phyloP scores from a whole-genome alignment of 2,888 invertebrate genomes.

The Pomacea canaliculata region DNA sequence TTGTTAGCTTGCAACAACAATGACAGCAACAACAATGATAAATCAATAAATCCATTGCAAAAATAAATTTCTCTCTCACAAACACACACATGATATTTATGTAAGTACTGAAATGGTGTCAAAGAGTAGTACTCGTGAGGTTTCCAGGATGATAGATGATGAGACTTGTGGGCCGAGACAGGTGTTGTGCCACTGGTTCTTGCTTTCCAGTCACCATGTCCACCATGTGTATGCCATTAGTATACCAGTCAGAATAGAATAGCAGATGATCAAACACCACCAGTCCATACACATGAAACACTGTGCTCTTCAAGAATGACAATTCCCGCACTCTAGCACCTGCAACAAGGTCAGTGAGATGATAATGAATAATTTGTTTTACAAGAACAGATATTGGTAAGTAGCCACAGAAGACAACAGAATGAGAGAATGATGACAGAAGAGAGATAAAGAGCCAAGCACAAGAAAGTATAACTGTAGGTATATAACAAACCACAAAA shows the following conservation, averaged over 20 bases:
- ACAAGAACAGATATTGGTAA: background rate
- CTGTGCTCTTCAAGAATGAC: constrained; percentile 39
- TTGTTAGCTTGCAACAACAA: constrained; percentile 27
- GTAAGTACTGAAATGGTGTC: too few species aligned
- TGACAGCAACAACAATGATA: too few species aligned
- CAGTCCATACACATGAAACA: constrained; percentile 49
- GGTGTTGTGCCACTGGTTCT: constrained; percentile 41
- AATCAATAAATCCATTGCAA: too few species aligned
- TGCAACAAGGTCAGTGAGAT: background rate
- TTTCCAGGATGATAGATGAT: constrained; percentile 49
- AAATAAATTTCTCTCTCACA: too few species aligned
- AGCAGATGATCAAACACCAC: constrained; percentile 44
- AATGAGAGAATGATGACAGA: background rate
- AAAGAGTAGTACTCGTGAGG: constrained; percentile 36
- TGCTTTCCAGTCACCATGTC: constrained; percentile 47
- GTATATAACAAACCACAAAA: too few species aligned
- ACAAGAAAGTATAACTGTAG: too few species aligned
- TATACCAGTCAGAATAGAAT: constrained; percentile 53
- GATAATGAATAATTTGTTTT: background rate
- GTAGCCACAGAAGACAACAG: background rate
- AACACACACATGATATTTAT: too few species aligned
- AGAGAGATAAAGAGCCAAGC: too few species aligned
- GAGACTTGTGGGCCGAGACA: constrained; percentile 51
- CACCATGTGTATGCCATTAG: constrained; percentile 46
- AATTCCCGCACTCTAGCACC: constrained; percentile 30